phyloP scores from a whole-genome alignment of 2,888 invertebrate species.

The Sthenelais limicola region DNA sequence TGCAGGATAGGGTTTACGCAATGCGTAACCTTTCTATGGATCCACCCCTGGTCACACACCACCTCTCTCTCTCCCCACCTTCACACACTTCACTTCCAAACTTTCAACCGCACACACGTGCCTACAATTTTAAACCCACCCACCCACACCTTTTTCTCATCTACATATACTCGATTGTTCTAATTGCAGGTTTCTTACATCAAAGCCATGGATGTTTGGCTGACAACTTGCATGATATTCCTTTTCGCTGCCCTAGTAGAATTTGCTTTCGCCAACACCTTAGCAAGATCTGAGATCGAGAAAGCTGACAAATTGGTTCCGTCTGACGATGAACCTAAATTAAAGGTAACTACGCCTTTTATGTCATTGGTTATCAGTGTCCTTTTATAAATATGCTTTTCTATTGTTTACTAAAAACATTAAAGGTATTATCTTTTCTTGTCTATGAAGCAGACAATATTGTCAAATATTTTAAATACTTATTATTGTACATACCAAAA shows the following conservation, averaged over 20 bases:
- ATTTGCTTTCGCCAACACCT: constrained; percentile 39
- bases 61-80: too few species aligned
- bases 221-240: constrained; percentile 38
- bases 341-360: not conserved
- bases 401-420: not conserved
- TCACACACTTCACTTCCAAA: too few species aligned
- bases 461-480: not conserved
- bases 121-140: too few species aligned
- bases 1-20: too few species aligned
- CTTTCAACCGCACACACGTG: too few species aligned
- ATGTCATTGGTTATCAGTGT: not conserved
- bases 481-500: too few species aligned
- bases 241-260: constrained; percentile 38
- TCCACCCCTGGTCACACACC: too few species aligned
- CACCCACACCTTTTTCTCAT: too few species aligned
- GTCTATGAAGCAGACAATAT: too few species aligned
- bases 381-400: not conserved
- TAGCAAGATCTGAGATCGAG: constrained; percentile 27
- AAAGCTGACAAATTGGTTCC: constrained; percentile 15
- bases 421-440: too few species aligned
- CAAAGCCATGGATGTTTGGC: constrained; percentile 41
- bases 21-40: too few species aligned
- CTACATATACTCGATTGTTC: too few species aligned
- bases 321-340: constrained; percentile 30
- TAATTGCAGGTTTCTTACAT: constrained; percentile 36